A percentile compares a stretch with the other conserved stretches of the same genome.
phyloP scores from a whole-genome alignment of 2,888 invertebrate genomes.

The Deilephila porcellus region DNA sequence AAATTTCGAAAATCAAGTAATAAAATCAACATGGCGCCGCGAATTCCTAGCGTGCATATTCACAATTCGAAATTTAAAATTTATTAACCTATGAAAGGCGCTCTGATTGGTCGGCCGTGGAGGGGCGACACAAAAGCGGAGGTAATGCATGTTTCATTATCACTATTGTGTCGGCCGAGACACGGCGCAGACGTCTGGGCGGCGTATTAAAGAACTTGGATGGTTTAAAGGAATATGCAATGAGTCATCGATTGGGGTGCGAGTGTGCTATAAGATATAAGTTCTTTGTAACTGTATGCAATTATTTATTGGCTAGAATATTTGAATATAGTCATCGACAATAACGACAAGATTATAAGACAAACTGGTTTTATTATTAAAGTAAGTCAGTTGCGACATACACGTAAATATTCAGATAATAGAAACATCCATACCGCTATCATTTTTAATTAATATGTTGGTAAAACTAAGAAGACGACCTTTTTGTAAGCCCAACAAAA shows the following conservation, averaged over 20 bases:
- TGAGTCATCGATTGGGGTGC: constrained; percentile 27
- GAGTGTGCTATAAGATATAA: background rate
- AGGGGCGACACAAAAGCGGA: constrained; percentile 55
- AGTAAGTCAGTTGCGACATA: background rate
- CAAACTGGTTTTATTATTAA: background rate
- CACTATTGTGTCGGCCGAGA: constrained; percentile 61
- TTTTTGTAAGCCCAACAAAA: no score
- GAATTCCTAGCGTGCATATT: constrained; percentile 19
- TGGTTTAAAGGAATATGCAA: constrained; percentile 33
- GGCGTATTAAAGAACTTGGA: constrained; percentile 46
- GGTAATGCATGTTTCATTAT: constrained; percentile 70
- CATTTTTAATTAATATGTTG: no score
- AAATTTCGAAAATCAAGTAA: constrained; percentile 16
- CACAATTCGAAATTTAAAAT: constrained; percentile 60
- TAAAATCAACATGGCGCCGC: constrained; percentile 22
- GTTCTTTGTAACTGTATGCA: background rate
- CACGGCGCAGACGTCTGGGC: constrained; percentile 66
- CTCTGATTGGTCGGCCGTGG: constrained; percentile 60
- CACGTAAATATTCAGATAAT: no score
- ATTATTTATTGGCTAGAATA: background rate
- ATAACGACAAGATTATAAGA: background rate
- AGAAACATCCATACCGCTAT: no score
- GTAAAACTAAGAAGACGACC: no score
- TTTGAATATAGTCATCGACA: background rate
- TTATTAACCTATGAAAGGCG: constrained; percentile 59